phyloP scores from a whole-genome alignment of 2,797 vertebrate genomes.

The Percopsis omiscomaycus region DNA sequence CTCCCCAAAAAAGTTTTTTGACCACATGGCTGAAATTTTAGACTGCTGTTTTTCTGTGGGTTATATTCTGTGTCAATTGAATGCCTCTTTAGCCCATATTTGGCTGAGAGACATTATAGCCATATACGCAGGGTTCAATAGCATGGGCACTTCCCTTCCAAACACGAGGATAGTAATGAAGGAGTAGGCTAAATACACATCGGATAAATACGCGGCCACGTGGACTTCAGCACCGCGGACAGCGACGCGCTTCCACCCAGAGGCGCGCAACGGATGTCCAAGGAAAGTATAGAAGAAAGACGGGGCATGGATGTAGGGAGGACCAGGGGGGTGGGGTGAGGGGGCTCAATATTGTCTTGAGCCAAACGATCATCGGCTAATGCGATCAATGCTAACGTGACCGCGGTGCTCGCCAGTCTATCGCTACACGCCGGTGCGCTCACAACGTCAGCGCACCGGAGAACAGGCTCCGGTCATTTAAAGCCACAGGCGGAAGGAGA shows the following conservation, averaged over 20 bases:
- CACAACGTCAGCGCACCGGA: slow-evolving; percentile 48
- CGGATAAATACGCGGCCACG: too few relatives aligned
- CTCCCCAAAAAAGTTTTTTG: slow-evolving; percentile 27
- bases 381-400: slow-evolving; percentile 24
- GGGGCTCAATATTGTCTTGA: slow-evolving; percentile 2
- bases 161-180: slow-evolving; percentile 4
- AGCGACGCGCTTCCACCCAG: neutral
- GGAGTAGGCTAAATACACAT: too few relatives aligned
- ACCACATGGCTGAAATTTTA: slow-evolving; percentile 37
- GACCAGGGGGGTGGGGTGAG: neutral
- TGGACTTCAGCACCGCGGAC: neutral
- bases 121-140: slow-evolving; percentile 9
- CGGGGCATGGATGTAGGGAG: too few relatives aligned
- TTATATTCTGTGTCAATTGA: slow-evolving; percentile 2
- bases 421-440: neutral
- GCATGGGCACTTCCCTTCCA: slow-evolving; percentile 3
- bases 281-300: too few relatives aligned
- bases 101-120: neutral
- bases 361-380: slow-evolving; percentile 19
- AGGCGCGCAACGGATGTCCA: too few relatives aligned
- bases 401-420: slow-evolving; percentile 21
- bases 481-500: slow-evolving; percentile 43
- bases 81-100: neutral
- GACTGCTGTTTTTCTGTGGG: neutral
- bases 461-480: slow-evolving; percentile 55